Evolutionary conservation across 2,113 vertebrate species (phyloP).

Genomic region (Piaya cayana): DNA sequence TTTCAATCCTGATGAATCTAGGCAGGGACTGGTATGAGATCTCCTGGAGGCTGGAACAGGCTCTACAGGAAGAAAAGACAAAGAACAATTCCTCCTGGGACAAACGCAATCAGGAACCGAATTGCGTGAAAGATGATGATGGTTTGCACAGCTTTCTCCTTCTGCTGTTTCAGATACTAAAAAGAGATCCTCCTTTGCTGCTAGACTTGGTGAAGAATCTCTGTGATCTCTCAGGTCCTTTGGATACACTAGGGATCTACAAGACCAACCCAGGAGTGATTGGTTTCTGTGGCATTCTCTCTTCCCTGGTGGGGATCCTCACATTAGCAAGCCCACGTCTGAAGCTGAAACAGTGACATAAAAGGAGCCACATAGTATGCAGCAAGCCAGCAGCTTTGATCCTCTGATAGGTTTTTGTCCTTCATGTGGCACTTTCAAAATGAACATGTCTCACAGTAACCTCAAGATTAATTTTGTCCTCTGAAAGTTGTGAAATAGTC

Average conservation of each 20-base stretch:
- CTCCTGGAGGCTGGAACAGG: constrained; percentile 75
- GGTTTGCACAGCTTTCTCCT: constrained; percentile 78
- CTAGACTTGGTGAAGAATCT: constrained; percentile 89
- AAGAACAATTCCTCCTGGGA: neutral
- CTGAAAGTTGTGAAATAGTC: constrained; percentile 24
- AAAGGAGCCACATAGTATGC: neutral
- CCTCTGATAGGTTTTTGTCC: neutral
- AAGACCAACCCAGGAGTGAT: constrained; percentile 83
- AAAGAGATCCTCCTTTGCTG: constrained; percentile 81
- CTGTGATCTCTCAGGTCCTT: constrained; percentile 89
- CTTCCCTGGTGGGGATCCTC: constrained; percentile 89
- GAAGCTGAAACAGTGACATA: constrained; percentile 74
- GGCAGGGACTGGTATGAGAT: constrained; percentile 84
- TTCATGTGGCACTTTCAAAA: neutral
- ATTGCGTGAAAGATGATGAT: constrained; percentile 60
- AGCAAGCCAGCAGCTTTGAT: neutral
- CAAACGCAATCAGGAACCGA: constrained; percentile 18
- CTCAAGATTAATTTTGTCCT: neutral
- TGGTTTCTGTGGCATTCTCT: constrained; percentile 88
- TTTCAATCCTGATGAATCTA: constrained; percentile 84
- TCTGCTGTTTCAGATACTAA: constrained; percentile 77
- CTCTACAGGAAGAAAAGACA: constrained; percentile 28
- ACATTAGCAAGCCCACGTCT: constrained; percentile 82
- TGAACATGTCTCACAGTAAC: neutral
- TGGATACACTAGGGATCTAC: constrained; percentile 86